A percentile compares a stretch with the other conserved stretches of the same genome.
Evolutionary conservation across 2,113 vertebrate genomes (phyloP).

Genomic region (Apus apus): DNA sequence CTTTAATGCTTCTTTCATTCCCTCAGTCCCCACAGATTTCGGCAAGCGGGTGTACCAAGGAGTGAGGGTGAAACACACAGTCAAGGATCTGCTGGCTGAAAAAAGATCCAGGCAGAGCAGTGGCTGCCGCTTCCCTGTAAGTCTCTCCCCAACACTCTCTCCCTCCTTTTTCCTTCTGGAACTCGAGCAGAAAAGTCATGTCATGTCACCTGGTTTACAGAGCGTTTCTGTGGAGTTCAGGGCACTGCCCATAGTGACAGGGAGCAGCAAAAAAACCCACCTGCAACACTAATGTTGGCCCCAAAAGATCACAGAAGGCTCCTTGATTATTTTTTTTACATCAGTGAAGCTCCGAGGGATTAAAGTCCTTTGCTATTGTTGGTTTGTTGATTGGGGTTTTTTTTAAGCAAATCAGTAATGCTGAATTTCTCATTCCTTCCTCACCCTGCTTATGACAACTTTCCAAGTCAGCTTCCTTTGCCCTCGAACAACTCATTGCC

Average conservation of each 20-base stretch:
- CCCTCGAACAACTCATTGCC: neutral
- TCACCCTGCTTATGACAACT: neutral
- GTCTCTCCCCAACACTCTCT: neutral
- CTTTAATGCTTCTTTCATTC: neutral
- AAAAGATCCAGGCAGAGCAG: slow-evolving; percentile 87
- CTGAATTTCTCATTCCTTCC: neutral
- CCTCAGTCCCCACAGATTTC: slow-evolving; percentile 83
- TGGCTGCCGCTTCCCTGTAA: slow-evolving; percentile 84
- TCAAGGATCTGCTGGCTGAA: slow-evolving; percentile 95
- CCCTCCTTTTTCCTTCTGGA: fast-evolving
- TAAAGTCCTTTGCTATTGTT: neutral
- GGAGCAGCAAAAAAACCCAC: neutral
- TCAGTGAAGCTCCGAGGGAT: neutral
- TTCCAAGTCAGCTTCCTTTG: neutral
- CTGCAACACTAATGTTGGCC: too few relatives aligned
- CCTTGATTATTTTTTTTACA: neutral
- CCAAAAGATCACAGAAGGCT: neutral
- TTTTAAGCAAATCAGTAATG: neutral
- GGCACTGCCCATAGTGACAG: fast-evolving
- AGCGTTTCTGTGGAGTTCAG: neutral
- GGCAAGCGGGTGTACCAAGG: slow-evolving; percentile 93
- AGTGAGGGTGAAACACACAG: slow-evolving; percentile 94
- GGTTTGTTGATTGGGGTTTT: neutral
- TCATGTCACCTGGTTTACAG: neutral
- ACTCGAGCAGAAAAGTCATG: neutral